These are phyloP conservation scores for Hirtodrosophila alboralis DNA, from an alignment of 2,888 invertebrate genomes.

Conservation along the genomic window DNA sequence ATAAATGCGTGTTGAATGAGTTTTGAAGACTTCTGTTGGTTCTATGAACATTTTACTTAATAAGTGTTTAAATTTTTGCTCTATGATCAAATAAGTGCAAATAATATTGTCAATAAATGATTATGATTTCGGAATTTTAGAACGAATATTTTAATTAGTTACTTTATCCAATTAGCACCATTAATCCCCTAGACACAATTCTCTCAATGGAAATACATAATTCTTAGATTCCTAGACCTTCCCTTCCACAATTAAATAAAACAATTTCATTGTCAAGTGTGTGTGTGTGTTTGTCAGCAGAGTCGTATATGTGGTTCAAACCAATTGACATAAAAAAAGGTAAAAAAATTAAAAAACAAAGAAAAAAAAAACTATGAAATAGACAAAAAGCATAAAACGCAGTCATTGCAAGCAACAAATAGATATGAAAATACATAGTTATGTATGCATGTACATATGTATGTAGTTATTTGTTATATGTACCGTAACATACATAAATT, in stretches of 20 bases:
- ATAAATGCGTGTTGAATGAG: too few species aligned
- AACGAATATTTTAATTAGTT: too few species aligned
- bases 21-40: too few species aligned
- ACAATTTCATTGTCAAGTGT: conserved; percentile 49
- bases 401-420: conserved; percentile 54
- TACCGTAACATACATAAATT: conserved; percentile 32
- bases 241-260: conserved; percentile 37
- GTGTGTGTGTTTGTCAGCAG: conserved; percentile 10
- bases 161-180: conserved; percentile 51
- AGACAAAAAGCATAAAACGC: conserved; percentile 47
- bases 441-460: background rate
- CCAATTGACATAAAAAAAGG: conserved; percentile 34
- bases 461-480: conserved; percentile 9
- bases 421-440: too few species aligned
- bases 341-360: conserved; percentile 6
- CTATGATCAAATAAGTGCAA: too few species aligned
- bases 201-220: conserved; percentile 7
- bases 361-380: background rate
- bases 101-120: too few species aligned
- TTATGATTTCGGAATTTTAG: too few species aligned
- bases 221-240: too few species aligned
- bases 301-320: conserved; percentile 42
- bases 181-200: conserved; percentile 44
- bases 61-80: too few species aligned
- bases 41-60: too few species aligned